A percentile compares a stretch with the other conserved stretches of the same genome.
Evolutionary conservation across 2,888 invertebrate species (phyloP).

Genomic region (Gonocerus acuteangulatus): DNA sequence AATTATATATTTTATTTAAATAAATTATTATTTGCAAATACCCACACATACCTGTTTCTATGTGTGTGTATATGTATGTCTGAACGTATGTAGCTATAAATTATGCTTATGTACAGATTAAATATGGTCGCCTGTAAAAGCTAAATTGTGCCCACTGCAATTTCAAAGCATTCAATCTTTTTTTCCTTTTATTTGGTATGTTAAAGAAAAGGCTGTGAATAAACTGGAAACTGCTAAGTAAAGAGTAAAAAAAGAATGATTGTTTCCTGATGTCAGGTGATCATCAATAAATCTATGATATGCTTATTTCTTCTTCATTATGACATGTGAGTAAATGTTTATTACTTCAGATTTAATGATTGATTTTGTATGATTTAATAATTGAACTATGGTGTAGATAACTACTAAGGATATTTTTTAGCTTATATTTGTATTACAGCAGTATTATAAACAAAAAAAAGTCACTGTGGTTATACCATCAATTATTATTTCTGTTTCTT

Average conservation of each 20-base stretch:
- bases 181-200: slow-evolving; percentile 26
- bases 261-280: slow-evolving; percentile 10
- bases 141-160: not conserved
- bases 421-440: not conserved
- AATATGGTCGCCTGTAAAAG: not conserved
- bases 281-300: slow-evolving; percentile 1
- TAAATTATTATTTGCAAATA: too few species aligned
- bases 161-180: slow-evolving; percentile 16
- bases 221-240: slow-evolving; percentile 27
- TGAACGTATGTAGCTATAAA: not conserved
- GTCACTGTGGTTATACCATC: not conserved
- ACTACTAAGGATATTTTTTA: not conserved
- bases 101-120: too few species aligned
- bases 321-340: not conserved
- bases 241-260: slow-evolving; percentile 24
- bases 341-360: not conserved
- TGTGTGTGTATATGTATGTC: not conserved
- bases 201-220: slow-evolving; percentile 27
- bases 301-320: not conserved
- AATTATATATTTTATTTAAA: too few species aligned
- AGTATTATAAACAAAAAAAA: not conserved
- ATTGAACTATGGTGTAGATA: not conserved
- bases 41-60: not conserved
- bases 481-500: too few species aligned
- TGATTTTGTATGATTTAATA: not conserved